Conservation (phyloP, 2,113 vertebrate genomes). For the Cyanistes caeruleus region DNA sequence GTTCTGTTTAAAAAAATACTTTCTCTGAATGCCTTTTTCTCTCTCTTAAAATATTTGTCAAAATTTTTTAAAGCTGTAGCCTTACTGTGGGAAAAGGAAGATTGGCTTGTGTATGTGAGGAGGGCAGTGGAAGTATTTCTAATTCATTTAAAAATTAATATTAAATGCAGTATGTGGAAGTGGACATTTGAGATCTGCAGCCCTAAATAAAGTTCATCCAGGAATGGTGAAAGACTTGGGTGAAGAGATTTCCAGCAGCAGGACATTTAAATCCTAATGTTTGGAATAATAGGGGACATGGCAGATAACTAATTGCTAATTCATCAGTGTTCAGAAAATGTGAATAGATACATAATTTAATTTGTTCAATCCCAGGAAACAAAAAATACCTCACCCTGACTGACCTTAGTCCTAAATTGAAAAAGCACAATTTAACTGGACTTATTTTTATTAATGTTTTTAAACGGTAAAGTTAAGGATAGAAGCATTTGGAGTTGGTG, state of each 20-base stretch:
- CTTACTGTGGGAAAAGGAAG: neutral
- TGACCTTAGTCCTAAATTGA: neutral
- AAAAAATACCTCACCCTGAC: neutral
- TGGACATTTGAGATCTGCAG: neutral
- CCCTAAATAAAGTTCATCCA: neutral
- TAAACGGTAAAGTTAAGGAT: neutral
- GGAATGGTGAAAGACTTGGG: neutral
- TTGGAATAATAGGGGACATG: neutral
- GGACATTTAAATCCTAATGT: neutral
- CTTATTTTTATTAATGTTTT: neutral
- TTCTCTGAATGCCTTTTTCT: neutral
- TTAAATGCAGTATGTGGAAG: neutral
- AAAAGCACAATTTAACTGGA: neutral
- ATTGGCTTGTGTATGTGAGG: neutral
- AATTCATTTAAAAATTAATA: neutral
- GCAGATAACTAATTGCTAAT: neutral
- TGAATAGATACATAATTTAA: neutral
- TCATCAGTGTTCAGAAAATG: neutral
- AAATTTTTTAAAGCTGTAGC: neutral
- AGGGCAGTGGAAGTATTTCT: neutral
- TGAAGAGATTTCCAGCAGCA: neutral
- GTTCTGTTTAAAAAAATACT: neutral
- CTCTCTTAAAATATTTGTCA: neutral
- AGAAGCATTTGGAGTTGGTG: neutral
- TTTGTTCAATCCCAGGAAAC: neutral